phyloP scores from a whole-genome alignment of 2,888 invertebrate genomes.

The Adelphocoris suturalis region DNA sequence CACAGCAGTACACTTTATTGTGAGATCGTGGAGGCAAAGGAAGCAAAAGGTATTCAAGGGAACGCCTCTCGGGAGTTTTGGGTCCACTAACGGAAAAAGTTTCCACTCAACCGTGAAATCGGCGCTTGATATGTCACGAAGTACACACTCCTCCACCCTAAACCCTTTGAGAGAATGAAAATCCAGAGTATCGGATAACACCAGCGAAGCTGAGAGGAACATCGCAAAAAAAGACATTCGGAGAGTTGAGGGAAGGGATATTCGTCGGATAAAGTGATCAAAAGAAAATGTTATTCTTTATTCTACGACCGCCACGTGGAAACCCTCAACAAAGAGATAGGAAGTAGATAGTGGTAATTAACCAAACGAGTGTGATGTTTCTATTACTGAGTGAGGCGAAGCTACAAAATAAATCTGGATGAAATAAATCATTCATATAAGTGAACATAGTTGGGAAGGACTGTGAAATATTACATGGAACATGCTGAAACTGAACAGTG shows the following conservation, averaged over 20 bases:
- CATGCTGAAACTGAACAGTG: too few relatives aligned
- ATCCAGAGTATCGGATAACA: background rate
- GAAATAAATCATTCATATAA: too few relatives aligned
- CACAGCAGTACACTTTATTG: background rate
- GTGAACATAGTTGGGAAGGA: too few relatives aligned
- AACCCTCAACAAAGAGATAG: background rate
- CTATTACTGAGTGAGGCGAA: too few relatives aligned
- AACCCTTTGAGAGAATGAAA: background rate
- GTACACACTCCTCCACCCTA: background rate
- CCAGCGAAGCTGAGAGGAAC: background rate
- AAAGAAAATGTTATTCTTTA: background rate
- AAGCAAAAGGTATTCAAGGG: background rate
- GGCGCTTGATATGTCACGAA: background rate
- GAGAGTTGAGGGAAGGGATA: background rate
- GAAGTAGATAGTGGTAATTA: background rate
- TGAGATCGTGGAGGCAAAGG: background rate
- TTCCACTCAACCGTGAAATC: background rate
- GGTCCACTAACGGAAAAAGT: conserved; percentile 1
- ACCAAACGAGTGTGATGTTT: too few relatives aligned
- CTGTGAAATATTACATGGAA: too few relatives aligned
- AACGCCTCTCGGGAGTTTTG: background rate
- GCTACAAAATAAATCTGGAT: too few relatives aligned
- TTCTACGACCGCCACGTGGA: background rate
- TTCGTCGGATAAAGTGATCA: background rate
- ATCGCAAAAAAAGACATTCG: background rate